These are phyloP conservation scores for Diplodus sargus DNA, from an alignment of 2,797 vertebrate species.

Conservation along the genomic window DNA sequence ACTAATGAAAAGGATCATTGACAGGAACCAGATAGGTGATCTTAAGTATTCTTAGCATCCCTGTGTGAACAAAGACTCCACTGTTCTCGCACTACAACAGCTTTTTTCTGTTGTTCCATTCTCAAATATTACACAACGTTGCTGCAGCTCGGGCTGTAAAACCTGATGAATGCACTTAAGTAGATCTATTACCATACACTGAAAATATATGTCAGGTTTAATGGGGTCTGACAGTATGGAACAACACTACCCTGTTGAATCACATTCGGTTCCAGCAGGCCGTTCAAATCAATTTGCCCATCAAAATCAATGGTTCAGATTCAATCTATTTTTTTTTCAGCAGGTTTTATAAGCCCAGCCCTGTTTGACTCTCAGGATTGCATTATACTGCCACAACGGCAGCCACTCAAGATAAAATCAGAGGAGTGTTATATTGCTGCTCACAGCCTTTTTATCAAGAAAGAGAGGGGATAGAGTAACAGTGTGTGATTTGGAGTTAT, in stretches of 20 bases:
- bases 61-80: conserved; percentile 48
- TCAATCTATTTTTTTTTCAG: conserved; percentile 37
- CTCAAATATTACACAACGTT: conserved; percentile 28
- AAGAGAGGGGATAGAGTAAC: conserved; percentile 32
- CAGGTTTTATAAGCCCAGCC: conserved; percentile 39
- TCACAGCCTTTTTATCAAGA: conserved; percentile 44
- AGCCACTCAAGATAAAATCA: conserved; percentile 66
- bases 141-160: conserved; percentile 32
- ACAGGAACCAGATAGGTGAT: conserved; percentile 63
- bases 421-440: conserved; percentile 47
- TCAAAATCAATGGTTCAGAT: conserved; percentile 64
- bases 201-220: conserved; percentile 53
- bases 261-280: conserved; percentile 48
- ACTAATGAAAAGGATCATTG: conserved; percentile 73
- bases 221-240: conserved; percentile 43
- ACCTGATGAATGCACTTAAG: conserved; percentile 24
- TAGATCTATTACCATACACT: conserved; percentile 44
- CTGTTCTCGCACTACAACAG: conserved; percentile 15
- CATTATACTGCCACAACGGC: conserved; percentile 44
- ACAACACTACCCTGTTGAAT: conserved; percentile 30
- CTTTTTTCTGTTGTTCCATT: conserved; percentile 22
- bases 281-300: conserved; percentile 65
- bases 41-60: conserved; percentile 51
- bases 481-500: conserved; percentile 37
- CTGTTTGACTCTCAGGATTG: conserved; percentile 46